Conservation (phyloP, 2,113 vertebrate genomes). For the Thunnus thynnus region DNA sequence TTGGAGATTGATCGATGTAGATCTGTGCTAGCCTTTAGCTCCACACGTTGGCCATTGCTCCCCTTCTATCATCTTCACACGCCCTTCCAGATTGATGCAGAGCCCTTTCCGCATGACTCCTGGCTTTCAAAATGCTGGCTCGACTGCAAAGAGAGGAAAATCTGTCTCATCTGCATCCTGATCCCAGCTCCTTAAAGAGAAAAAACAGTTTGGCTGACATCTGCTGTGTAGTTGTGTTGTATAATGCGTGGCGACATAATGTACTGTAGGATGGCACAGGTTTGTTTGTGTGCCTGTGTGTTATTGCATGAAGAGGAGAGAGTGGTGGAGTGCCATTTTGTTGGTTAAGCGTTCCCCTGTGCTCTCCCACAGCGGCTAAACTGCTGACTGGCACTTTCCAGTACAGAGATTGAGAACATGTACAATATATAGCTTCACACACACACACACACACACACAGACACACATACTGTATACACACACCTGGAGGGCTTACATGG, state of each 20-base stretch:
- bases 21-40: conserved; percentile 16
- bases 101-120: conserved; percentile 15
- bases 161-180: conserved; percentile 34
- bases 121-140: conserved; percentile 28
- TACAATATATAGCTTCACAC: conserved; percentile 47
- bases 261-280: not conserved
- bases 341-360: conserved; percentile 51
- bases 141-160: conserved; percentile 15
- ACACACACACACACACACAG: conserved; percentile 1
- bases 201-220: conserved; percentile 6
- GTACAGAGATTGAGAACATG: conserved; percentile 40
- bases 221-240: conserved; percentile 4
- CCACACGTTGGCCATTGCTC: conserved; percentile 12
- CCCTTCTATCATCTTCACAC: conserved; percentile 43
- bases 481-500: conserved; percentile 69
- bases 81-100: conserved; percentile 39
- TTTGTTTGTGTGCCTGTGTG: conserved; percentile 12
- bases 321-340: conserved; percentile 3
- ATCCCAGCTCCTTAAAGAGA: not conserved
- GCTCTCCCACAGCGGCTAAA: conserved; percentile 45
- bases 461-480: conserved; percentile 34
- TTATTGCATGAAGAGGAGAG: conserved; percentile 17
- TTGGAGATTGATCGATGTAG: conserved; percentile 30
- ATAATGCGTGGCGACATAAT: not conserved
- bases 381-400: conserved; percentile 73